Base-by-base conservation (phyloP, 2,113 vertebrate genomes). In the Sciurus niger region DNA sequence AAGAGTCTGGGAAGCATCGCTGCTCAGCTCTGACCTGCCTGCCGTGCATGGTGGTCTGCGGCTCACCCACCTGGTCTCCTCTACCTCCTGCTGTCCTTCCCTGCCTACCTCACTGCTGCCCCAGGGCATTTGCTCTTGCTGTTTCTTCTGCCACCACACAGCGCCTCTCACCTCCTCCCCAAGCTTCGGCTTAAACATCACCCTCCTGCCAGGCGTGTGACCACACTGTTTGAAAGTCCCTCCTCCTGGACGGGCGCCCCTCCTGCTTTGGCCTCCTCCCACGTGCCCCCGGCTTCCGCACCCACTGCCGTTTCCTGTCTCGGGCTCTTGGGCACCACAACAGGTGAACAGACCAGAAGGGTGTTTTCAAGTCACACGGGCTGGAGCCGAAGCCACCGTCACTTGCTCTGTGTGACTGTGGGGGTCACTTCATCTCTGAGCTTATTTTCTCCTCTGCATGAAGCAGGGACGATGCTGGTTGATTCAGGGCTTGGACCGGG, bases 401-500 rank as follows among this genome's bases (percentile, higher is more conserved):
- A 8, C 17, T 2, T 6, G 46, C 37, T 67, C 60, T 8, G n/a
- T 22, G 17, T 58, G 51, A 20, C 51, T 51, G 3, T 40, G 34
- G 34, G 17, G 24, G 24, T 28, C 67, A 48, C 46, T 7, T 34
- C n/a, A 32, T 32, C 28, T 24, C 40, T 77, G 72, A 63, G 48
- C 11, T 13, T 6, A 4, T 2, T 18, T 28, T 28, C 17, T 51
- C 18, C 11, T 46, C 60, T 40, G 34, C 4, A 7, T 3, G 12
- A 17, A 30, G 24, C 17, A 8, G 51, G 37, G 18, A 18, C 4
- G 12, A 34, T 9, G 20, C 20, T 12, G 8, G 51, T 20, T 6
- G 32, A n/a, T 18, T 16, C 37, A 0, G 12, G 89, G 8, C n/a
- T 70, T 11, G 7, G 16, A 0, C 7, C 0, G 28, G 30, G 37